These are phyloP conservation scores for Gryllus bimaculatus DNA, from an alignment of 1,140 invertebrate species.

Conservation along the genomic window DNA sequence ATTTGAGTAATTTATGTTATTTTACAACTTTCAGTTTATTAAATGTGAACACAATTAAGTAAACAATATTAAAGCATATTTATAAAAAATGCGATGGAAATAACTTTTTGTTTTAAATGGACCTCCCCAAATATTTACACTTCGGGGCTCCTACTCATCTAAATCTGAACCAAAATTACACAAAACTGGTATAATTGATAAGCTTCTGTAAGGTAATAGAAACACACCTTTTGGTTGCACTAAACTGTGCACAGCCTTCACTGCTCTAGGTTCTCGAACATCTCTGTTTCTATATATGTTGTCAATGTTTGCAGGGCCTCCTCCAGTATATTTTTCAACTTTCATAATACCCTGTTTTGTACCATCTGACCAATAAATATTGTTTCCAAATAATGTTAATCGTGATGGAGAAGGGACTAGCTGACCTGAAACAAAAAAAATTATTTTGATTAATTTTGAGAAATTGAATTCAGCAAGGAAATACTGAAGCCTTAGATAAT, in stretches of 20 bases:
- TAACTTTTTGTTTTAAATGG: too few species aligned
- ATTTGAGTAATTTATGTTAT: too few species aligned
- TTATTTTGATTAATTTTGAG: neutral
- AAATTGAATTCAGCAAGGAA: too few species aligned
- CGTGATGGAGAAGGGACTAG: conserved; percentile 79
- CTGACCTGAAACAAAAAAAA: conserved; percentile 43
- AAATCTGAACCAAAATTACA: neutral
- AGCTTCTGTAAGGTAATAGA: conserved; percentile 8
- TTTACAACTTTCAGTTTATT: too few species aligned
- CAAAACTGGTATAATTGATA: neutral
- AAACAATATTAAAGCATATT: too few species aligned
- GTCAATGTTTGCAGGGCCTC: conserved; percentile 53
- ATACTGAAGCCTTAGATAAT: too few species aligned
- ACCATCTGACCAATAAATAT: conserved; percentile 90
- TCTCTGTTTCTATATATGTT: conserved; percentile 70
- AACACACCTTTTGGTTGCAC: conserved; percentile 51
- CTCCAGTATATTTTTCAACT: conserved; percentile 77
- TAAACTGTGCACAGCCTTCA: conserved; percentile 70
- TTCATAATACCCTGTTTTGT: conserved; percentile 91
- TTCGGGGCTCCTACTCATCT: too few species aligned
- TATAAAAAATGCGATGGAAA: too few species aligned
- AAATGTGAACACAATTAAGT: too few species aligned
- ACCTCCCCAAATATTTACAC: too few species aligned
- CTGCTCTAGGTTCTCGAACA: conserved; percentile 71
- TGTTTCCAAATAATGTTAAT: conserved; percentile 80